These are phyloP conservation scores for Mastacembelus armatus DNA, from an alignment of 2,797 vertebrate genomes.

Conservation along the genomic window DNA sequence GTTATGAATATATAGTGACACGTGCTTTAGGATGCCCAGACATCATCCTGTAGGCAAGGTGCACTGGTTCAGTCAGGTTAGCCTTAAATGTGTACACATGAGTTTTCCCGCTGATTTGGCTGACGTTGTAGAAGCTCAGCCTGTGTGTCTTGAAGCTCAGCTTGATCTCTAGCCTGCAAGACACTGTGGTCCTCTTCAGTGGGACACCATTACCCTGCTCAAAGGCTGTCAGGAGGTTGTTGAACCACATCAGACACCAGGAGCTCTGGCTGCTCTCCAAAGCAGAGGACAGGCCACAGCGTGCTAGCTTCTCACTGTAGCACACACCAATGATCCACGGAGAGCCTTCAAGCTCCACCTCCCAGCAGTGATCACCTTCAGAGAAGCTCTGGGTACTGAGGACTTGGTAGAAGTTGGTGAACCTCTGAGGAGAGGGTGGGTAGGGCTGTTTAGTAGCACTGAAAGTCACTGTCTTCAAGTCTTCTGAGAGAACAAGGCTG, in stretches of 20 bases:
- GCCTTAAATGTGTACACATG: slow-evolving; percentile 80
- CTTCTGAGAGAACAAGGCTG: slow-evolving; percentile 80
- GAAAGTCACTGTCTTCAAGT: slow-evolving; percentile 80
- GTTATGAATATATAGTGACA: slow-evolving; percentile 71
- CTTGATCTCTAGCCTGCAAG: slow-evolving; percentile 75
- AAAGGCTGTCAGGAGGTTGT: slow-evolving; percentile 81
- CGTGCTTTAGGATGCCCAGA: slow-evolving; percentile 78
- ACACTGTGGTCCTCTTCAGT: slow-evolving; percentile 76
- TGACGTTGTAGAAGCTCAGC: slow-evolving; percentile 80
- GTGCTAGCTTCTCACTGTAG: slow-evolving; percentile 63
- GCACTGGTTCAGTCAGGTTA: slow-evolving; percentile 76
- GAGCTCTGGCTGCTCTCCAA: slow-evolving; percentile 80
- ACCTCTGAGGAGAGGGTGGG: slow-evolving; percentile 66
- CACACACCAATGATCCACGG: slow-evolving; percentile 82
- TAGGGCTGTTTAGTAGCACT: slow-evolving; percentile 73
- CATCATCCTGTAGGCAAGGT: slow-evolving; percentile 83
- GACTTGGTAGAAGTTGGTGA: slow-evolving; percentile 81
- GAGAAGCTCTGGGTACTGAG: slow-evolving; percentile 82
- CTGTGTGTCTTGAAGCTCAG: slow-evolving; percentile 78
- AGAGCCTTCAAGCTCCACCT: slow-evolving; percentile 74
- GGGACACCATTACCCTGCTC: slow-evolving; percentile 70
- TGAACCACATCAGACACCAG: slow-evolving; percentile 85
- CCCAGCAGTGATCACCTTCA: slow-evolving; percentile 81
- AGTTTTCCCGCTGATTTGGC: slow-evolving; percentile 70
- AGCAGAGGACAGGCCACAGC: slow-evolving; percentile 78